Conservation (phyloP, 2,797 vertebrate genomes). For the Leuciscus waleckii region DNA sequence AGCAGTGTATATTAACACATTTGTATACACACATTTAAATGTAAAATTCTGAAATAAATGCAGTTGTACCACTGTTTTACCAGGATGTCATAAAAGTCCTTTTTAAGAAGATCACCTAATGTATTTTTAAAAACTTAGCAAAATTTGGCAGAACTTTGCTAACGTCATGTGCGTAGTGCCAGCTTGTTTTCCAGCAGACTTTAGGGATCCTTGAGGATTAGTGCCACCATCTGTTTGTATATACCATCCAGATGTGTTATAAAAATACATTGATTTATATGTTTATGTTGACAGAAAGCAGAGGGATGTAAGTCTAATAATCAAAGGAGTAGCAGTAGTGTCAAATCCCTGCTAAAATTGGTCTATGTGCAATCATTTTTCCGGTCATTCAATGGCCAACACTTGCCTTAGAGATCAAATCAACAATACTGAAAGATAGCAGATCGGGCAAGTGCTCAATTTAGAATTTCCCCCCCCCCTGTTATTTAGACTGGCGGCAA, state of each 20-base stretch:
- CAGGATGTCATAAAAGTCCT: not conserved
- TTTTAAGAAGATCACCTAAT: not conserved
- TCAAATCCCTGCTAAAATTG: constrained; percentile 31
- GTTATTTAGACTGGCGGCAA: constrained; percentile 41
- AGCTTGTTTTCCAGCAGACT: constrained; percentile 35
- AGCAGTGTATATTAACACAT: not conserved
- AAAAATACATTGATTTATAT: constrained; percentile 45
- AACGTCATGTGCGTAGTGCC: constrained; percentile 6
- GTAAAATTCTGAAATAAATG: not conserved
- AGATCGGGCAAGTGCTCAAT: constrained; percentile 39
- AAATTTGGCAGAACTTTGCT: constrained; percentile 44
- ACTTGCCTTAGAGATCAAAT: constrained; percentile 27
- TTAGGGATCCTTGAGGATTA: constrained; percentile 28
- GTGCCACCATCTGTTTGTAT: constrained; percentile 45
- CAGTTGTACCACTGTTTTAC: not conserved
- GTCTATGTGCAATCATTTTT: constrained; percentile 5
- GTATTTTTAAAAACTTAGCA: constrained; percentile 4
- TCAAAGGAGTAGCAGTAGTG: constrained; percentile 25
- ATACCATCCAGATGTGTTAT: constrained; percentile 48
- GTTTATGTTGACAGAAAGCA: constrained; percentile 19
- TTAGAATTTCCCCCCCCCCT: constrained; percentile 27
- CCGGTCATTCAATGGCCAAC: constrained; percentile 20
- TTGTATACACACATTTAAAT: not conserved
- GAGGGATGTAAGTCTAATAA: not conserved
- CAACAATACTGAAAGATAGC: constrained; percentile 33